Evolutionary conservation across 2,797 vertebrate genomes (phyloP).

Genomic region (Chrosomus eos): DNA sequence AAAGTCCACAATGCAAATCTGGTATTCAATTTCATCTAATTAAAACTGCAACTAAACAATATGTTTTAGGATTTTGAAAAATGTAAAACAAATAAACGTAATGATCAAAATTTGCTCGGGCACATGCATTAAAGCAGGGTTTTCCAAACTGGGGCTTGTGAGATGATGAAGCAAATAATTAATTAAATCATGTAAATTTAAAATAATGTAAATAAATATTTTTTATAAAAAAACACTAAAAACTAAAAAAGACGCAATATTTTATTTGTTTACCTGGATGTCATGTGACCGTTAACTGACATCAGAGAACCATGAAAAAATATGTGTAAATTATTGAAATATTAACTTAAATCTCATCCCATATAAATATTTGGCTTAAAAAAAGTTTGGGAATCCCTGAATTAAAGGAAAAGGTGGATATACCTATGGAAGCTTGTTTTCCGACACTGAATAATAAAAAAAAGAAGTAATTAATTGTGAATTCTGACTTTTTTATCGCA

Average conservation of each 20-base stretch:
- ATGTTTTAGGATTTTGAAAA: neutral
- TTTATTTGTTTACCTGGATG: neutral
- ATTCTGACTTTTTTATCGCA: no score
- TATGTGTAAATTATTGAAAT: neutral
- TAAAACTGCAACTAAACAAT: neutral
- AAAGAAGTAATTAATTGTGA: no score
- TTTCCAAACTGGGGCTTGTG: neutral
- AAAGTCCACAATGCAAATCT: neutral
- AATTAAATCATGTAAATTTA: neutral
- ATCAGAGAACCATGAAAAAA: neutral
- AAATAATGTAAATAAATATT: neutral
- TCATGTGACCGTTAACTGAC: neutral
- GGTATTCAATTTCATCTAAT: neutral
- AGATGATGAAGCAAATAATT: neutral
- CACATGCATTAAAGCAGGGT: neutral
- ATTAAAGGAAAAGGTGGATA: neutral
- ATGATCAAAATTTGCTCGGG: neutral
- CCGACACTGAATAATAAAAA: no score
- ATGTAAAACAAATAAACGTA: neutral
- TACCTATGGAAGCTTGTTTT: no score
- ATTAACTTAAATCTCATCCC: neutral
- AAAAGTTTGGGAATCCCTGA: neutral
- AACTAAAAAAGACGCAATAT: neutral
- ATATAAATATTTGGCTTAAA: neutral
- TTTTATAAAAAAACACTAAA: neutral